Evolutionary conservation across 2,797 vertebrate genomes (phyloP), one percentile per base, ranked within the genome.

Genomic region (Rhinophrynus dorsalis): DNA sequence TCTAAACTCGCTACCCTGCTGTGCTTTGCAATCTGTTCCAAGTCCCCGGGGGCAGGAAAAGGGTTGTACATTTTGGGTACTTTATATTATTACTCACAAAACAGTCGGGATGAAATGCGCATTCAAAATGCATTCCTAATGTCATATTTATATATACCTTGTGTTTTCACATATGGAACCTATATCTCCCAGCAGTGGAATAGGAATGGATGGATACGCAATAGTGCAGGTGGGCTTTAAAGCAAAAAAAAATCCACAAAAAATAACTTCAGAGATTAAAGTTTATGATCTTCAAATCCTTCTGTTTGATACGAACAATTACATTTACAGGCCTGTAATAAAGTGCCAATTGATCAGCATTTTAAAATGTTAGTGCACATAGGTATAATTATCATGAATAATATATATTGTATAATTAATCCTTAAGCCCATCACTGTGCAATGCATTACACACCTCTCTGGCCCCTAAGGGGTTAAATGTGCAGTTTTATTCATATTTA

Each of bases 231-330:
- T 72, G 68, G 60, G 24, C 57, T 11, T 0, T 10, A 13, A 44
- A 26, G 29, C 23, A 10, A 45, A 56, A 47, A 15, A n/a, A n/a
- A n/a, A n/a, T n/a, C n/a, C n/a, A n/a, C n/a, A n/a, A n/a, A n/a
- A n/a, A n/a, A n/a, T n/a, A n/a, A n/a, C 5, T 29, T 35, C 35
- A 11, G 12, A 65, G 68, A 65, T 72, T 72, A 65, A 58, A 6
- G 44, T 72, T 72, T 72, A 72, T 65, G 68, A 38, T 50, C 68
- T 72, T 62, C 68, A 72, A 72, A 72, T 72, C 68, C 68, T 24
- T 33, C 42, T 50, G 60, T 58, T 58, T 72, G 60, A 58, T 72
- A 52, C 26, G 5, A 57, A 65, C 60, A 72, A 72, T 72, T 72
- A 58, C 33, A 58, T 64, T 51, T 51, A 65, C 61, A 51, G n/a